Evolutionary conservation across 2,888 invertebrate genomes (phyloP).

Genomic region (Hirudinaria manillensis): DNA sequence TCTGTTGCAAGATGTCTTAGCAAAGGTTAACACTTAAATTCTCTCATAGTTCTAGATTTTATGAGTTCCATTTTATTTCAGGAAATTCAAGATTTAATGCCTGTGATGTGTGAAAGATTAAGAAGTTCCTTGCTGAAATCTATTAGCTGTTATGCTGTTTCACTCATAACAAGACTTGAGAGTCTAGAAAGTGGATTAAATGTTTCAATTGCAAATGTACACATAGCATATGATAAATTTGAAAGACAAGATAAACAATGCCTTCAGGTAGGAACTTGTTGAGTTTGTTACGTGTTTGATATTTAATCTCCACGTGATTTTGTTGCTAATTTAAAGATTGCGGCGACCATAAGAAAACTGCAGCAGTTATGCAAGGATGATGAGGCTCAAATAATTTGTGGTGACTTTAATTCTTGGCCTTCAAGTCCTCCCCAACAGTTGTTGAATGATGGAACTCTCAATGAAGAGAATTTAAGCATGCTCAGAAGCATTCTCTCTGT

Average conservation of each 20-base stretch:
- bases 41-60: background rate
- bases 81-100: constrained; percentile 41
- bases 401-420: constrained; percentile 51
- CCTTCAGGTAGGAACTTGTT: constrained; percentile 46
- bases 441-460: constrained; percentile 48
- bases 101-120: too few relatives aligned
- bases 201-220: constrained; percentile 50
- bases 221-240: constrained; percentile 47
- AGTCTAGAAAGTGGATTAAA: constrained; percentile 42
- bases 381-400: constrained; percentile 47
- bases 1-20: constrained; percentile 9
- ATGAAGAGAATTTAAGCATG: constrained; percentile 44
- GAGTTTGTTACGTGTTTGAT: background rate
- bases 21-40: background rate
- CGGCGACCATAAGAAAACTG: constrained; percentile 1
- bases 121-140: constrained; percentile 41
- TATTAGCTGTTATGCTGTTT: constrained; percentile 46
- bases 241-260: constrained; percentile 49
- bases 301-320: background rate
- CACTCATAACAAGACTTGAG: constrained; percentile 45
- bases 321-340: background rate
- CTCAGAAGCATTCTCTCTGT: constrained; percentile 45
- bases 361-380: background rate
- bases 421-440: constrained; percentile 48
- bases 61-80: constrained; percentile 28